A percentile compares a stretch with the other conserved stretches of the same genome.
These are phyloP conservation scores for Parthenolecanium corni DNA, from an alignment of 2,888 invertebrate species.

Conservation along the genomic window DNA sequence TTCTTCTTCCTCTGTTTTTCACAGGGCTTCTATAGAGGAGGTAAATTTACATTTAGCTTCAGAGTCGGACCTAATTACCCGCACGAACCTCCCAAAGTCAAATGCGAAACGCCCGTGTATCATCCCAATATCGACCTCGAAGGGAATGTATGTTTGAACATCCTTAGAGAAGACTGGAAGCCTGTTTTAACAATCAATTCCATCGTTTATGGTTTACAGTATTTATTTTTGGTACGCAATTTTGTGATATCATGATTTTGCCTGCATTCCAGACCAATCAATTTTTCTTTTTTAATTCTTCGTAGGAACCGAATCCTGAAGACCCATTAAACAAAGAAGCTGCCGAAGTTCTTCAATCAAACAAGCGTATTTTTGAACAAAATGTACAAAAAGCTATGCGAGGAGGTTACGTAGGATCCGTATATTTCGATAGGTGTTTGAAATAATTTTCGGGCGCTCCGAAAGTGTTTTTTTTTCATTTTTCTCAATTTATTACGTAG, in stretches of 20 bases:
- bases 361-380: constrained; percentile 85
- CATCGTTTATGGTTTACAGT: constrained; percentile 93
- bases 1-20: constrained; percentile 32
- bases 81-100: constrained; percentile 96
- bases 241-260: not conserved
- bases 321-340: constrained; percentile 98
- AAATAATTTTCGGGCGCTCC: constrained; percentile 47
- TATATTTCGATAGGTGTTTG: constrained; percentile 90
- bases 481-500: too few species aligned
- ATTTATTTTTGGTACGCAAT: constrained; percentile 73
- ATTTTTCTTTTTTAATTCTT: constrained; percentile 23
- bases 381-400: constrained; percentile 94
- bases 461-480: too few species aligned
- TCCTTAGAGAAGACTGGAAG: constrained; percentile 97
- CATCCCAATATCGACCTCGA: constrained; percentile 97
- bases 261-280: not conserved
- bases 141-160: constrained; percentile 95
- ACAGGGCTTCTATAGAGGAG: constrained; percentile 84
- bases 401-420: constrained; percentile 86
- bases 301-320: constrained; percentile 93
- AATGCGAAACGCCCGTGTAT: constrained; percentile 94
- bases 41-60: constrained; percentile 91
- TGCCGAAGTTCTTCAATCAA: constrained; percentile 90
- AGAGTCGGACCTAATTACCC: constrained; percentile 96
- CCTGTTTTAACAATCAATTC: constrained; percentile 95